Evolutionary conservation across 2,113 vertebrate species (phyloP).

Genomic region (Neolamprologus falcicula): DNA sequence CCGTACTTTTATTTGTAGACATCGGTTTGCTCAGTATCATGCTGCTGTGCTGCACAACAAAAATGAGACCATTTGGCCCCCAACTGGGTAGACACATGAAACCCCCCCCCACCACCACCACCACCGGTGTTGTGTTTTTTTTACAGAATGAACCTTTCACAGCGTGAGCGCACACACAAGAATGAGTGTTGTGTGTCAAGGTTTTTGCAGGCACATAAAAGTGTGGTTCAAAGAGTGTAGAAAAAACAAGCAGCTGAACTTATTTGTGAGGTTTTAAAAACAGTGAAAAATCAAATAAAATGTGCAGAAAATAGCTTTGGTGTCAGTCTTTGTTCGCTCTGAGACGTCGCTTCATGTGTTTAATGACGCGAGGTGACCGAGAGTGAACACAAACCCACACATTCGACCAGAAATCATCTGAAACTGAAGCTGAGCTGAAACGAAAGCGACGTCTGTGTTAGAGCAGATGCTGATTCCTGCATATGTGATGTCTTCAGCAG

Average conservation of each 20-base stretch:
- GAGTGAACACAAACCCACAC: background rate
- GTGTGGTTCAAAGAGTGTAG: background rate
- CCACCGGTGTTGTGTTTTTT: background rate
- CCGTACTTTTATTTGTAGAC: background rate
- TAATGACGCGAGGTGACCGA: background rate
- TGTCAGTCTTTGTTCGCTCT: background rate
- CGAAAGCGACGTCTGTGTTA: background rate
- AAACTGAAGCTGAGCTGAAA: background rate
- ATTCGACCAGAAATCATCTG: background rate
- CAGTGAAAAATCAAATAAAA: background rate
- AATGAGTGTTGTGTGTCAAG: background rate
- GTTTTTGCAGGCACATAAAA: background rate
- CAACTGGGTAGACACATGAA: background rate
- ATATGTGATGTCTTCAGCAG: background rate
- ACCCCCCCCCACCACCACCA: background rate
- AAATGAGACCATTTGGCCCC: rapidly evolving
- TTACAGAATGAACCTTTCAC: background rate
- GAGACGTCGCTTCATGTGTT: background rate
- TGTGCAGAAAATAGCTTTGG: background rate
- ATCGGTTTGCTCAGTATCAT: background rate
- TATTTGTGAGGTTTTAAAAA: background rate
- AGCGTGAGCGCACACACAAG: background rate
- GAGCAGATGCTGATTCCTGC: background rate
- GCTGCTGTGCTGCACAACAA: background rate
- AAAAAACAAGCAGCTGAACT: background rate